Percentiles rank a stretch among this genome's conserved stretches.
phyloP scores from a whole-genome alignment of 2,113 vertebrate genomes.

The Leptosomus discolor region DNA sequence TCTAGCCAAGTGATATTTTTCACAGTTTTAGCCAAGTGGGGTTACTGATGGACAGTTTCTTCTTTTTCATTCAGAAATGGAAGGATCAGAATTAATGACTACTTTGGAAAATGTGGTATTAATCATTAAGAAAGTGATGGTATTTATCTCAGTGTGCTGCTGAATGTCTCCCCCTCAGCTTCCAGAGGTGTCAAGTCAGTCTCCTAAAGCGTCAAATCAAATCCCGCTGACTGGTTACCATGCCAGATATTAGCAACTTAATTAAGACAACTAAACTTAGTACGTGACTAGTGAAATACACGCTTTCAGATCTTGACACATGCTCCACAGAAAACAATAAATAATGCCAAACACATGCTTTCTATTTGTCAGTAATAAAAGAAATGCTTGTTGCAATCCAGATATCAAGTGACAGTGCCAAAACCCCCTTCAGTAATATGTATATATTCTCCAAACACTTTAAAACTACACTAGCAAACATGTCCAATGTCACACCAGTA shows the following conservation, averaged over 20 bases:
- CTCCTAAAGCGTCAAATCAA: constrained; percentile 9
- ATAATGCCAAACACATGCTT: constrained; percentile 50
- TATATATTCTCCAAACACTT: not conserved
- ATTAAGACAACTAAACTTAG: not conserved
- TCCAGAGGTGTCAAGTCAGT: not conserved
- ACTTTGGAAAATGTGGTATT: not conserved
- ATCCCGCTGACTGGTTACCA: not conserved
- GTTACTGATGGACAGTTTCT: not conserved
- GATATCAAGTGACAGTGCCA: constrained; percentile 27
- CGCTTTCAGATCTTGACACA: constrained; percentile 14
- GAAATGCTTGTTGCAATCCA: constrained; percentile 22
- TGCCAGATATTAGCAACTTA: constrained; percentile 7
- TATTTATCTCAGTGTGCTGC: not conserved
- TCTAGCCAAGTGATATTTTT: rapidly evolving
- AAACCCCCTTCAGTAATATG: not conserved
- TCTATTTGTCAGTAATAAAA: constrained; percentile 53
- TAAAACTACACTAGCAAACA: not conserved
- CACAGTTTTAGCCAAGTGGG: not conserved
- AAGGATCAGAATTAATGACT: not conserved
- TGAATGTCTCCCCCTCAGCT: not conserved
- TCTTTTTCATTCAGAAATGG: not conserved
- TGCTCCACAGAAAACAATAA: constrained; percentile 43
- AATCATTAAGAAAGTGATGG: not conserved
- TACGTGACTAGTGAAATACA: constrained; percentile 4
- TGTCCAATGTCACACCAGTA: not conserved